These are phyloP conservation scores for Erpornis zantholeuca DNA, from an alignment of 2,113 vertebrate species.

Conservation along the genomic window DNA sequence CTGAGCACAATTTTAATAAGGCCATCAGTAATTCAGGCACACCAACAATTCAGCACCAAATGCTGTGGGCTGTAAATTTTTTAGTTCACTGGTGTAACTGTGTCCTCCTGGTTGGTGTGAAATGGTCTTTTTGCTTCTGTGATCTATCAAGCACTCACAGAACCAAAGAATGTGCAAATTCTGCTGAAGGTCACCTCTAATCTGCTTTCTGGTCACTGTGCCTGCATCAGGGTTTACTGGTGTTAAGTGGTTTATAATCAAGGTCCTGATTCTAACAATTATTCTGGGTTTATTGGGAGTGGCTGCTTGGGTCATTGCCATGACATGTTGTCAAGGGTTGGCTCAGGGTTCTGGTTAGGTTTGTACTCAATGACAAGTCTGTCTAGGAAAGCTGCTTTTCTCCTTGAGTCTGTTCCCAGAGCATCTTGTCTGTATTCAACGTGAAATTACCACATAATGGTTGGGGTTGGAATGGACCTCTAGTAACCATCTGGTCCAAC, in stretches of 20 bases:
- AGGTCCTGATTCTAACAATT: background rate
- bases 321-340: background rate
- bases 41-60: fast-evolving
- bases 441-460: background rate
- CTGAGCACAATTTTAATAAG: background rate
- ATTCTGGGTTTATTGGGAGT: background rate
- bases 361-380: background rate
- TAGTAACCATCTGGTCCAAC: background rate
- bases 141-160: background rate
- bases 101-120: background rate
- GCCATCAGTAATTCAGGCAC: background rate
- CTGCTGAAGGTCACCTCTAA: background rate
- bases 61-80: background rate
- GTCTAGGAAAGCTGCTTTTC: background rate
- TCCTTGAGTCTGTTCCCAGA: background rate
- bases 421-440: background rate
- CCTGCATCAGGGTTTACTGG: background rate
- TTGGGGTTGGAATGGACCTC: background rate
- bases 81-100: background rate
- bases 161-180: background rate
- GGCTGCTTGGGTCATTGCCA: background rate
- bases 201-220: background rate
- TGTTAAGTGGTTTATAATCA: background rate
- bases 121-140: background rate
- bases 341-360: background rate